Evolutionary conservation across 1,140 invertebrate species (phyloP).

Genomic region (Eupristina koningsbergeri): DNA sequence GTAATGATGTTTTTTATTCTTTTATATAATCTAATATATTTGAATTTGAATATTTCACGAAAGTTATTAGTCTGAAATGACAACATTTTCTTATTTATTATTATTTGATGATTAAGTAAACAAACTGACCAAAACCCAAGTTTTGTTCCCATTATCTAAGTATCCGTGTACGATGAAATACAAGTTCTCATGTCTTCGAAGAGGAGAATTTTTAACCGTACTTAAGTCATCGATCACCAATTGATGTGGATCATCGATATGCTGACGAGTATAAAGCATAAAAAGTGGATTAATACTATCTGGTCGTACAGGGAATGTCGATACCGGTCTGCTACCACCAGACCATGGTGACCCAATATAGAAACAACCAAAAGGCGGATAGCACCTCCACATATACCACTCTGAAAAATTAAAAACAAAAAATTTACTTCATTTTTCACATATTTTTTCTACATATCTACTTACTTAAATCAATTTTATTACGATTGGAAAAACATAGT

Average conservation of each 20-base stretch:
- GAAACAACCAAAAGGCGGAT: conserved; percentile 87
- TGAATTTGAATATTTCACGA: too few species aligned
- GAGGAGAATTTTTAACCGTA: conserved; percentile 75
- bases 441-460: too few species aligned
- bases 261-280: conserved; percentile 74
- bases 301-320: conserved; percentile 81
- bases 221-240: conserved; percentile 79
- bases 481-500: too few species aligned
- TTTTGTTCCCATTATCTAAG: conserved; percentile 84
- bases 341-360: conserved; percentile 86
- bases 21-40: too few species aligned
- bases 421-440: background rate
- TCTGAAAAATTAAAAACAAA: conserved; percentile 61
- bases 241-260: conserved; percentile 74
- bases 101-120: conserved; percentile 70
- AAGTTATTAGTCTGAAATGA: background rate
- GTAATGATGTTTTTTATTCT: too few species aligned
- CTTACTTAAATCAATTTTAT: too few species aligned
- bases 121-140: conserved; percentile 80
- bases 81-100: background rate
- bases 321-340: conserved; percentile 83
- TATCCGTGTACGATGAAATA: conserved; percentile 90
- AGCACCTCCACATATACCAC: conserved; percentile 78
- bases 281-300: conserved; percentile 75
- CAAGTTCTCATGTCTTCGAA: conserved; percentile 77